These are phyloP conservation scores for Lagria hirta DNA, from an alignment of 2,888 invertebrate species.

Conservation along the genomic window DNA sequence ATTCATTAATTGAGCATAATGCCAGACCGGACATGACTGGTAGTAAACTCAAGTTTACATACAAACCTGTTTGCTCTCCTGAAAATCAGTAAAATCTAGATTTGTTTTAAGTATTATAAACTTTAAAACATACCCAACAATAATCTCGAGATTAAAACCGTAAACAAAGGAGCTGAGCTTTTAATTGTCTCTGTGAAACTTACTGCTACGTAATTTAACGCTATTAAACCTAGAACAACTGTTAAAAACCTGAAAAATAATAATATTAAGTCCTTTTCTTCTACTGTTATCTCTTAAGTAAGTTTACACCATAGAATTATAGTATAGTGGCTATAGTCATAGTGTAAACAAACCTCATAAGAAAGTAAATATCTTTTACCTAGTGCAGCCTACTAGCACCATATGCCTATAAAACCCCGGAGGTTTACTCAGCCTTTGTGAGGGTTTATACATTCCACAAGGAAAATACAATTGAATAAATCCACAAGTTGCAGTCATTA, in stretches of 20 bases:
- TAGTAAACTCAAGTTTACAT: slow-evolving; percentile 70
- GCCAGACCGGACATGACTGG: slow-evolving; percentile 78
- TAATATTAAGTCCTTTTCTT: not conserved
- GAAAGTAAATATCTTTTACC: slow-evolving; percentile 51
- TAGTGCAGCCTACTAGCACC: slow-evolving; percentile 71
- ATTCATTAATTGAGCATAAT: slow-evolving; percentile 74
- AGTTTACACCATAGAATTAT: no score
- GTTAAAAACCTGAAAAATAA: slow-evolving; percentile 64
- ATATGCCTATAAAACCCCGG: slow-evolving; percentile 73
- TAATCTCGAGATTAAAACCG: slow-evolving; percentile 70
- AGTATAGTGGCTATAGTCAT: no score
- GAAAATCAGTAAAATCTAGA: slow-evolving; percentile 10
- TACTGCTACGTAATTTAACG: slow-evolving; percentile 75
- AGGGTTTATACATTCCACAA: slow-evolving; percentile 70
- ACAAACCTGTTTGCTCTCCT: slow-evolving; percentile 67
- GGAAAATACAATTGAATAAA: slow-evolving; percentile 73
- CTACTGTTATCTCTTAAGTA: not conserved
- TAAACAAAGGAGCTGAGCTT: slow-evolving; percentile 77
- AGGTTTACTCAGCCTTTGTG: slow-evolving; percentile 60
- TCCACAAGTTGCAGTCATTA: slow-evolving; percentile 73
- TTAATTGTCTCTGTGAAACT: slow-evolving; percentile 82
- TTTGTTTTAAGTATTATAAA: slow-evolving; percentile 4
- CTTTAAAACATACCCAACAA: slow-evolving; percentile 56
- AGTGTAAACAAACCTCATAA: slow-evolving; percentile 4
- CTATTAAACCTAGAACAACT: slow-evolving; percentile 71